Conservation (phyloP, 2,888 invertebrate genomes). For the Cerastis rubricosa region DNA sequence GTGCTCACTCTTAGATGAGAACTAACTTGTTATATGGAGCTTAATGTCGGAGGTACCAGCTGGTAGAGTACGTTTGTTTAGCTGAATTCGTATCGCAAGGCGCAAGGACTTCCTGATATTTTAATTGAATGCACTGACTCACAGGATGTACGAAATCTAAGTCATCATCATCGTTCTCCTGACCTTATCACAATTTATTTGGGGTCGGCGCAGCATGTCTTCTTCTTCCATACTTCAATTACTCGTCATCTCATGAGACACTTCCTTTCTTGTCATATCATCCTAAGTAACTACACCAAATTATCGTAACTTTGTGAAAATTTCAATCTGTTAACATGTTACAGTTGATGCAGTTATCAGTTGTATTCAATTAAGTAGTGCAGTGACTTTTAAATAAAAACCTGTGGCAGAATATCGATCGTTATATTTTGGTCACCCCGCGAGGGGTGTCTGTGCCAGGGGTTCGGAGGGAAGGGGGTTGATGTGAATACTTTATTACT, state of each 20-base stretch:
- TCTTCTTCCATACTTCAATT: too few species aligned
- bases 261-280: too few species aligned
- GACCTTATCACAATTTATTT: too few species aligned
- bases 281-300: background rate
- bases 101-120: background rate
- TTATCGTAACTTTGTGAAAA: background rate
- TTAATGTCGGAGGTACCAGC: background rate
- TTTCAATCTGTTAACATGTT: background rate
- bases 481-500: constrained; percentile 32
- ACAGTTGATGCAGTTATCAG: background rate
- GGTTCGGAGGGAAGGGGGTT: background rate
- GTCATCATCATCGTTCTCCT: too few species aligned
- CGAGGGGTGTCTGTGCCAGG: background rate
- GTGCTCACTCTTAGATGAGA: background rate
- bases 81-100: background rate
- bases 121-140: background rate
- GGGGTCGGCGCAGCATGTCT: too few species aligned
- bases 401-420: constrained; percentile 37
- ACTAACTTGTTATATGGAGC: background rate
- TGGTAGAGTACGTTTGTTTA: background rate
- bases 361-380: constrained; percentile 4
- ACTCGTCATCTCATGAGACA: too few species aligned
- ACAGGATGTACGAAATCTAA: too few species aligned
- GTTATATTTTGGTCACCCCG: constrained; percentile 26
- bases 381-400: constrained; percentile 11